Evolutionary conservation across 2,797 vertebrate genomes (phyloP).

Genomic region (Eospalax fontanierii): DNA sequence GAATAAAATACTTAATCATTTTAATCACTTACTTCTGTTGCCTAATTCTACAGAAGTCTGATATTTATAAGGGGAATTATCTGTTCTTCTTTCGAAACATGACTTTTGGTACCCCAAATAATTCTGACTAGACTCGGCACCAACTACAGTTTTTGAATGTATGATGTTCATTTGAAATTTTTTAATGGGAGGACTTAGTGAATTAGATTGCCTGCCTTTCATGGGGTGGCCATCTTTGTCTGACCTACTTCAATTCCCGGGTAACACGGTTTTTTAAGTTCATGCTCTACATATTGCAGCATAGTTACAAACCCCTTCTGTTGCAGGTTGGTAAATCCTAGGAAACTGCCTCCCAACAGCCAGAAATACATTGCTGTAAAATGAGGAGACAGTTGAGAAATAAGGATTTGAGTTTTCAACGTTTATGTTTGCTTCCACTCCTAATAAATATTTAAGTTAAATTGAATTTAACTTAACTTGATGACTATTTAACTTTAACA

Average conservation of each 20-base stretch:
- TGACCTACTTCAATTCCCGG: constrained; percentile 42
- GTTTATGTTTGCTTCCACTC: constrained; percentile 85
- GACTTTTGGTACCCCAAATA: background rate
- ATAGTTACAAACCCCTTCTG: constrained; percentile 67
- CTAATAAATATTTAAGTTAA: constrained; percentile 89
- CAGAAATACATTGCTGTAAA: constrained; percentile 83
- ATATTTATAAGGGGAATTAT: background rate
- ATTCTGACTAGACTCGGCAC: background rate
- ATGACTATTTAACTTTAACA: constrained; percentile 87
- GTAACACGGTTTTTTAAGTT: constrained; percentile 38
- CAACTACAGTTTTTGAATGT: background rate
- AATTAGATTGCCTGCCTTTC: constrained; percentile 80
- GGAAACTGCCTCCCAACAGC: constrained; percentile 81
- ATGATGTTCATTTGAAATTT: background rate
- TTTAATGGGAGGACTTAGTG: constrained; percentile 66
- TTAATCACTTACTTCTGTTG: background rate
- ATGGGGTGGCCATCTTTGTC: constrained; percentile 33
- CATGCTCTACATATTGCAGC: constrained; percentile 51
- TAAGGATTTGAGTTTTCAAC: constrained; percentile 85
- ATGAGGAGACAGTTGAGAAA: constrained; percentile 84
- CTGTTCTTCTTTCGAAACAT: background rate
- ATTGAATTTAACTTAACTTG: constrained; percentile 88
- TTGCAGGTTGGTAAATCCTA: constrained; percentile 82
- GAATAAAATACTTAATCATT: background rate
- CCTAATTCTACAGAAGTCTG: background rate